Percentiles rank a stretch among this genome's conserved stretches.
These are phyloP conservation scores for Fabriciana adippe DNA, from an alignment of 2,888 invertebrate genomes.

Conservation along the genomic window DNA sequence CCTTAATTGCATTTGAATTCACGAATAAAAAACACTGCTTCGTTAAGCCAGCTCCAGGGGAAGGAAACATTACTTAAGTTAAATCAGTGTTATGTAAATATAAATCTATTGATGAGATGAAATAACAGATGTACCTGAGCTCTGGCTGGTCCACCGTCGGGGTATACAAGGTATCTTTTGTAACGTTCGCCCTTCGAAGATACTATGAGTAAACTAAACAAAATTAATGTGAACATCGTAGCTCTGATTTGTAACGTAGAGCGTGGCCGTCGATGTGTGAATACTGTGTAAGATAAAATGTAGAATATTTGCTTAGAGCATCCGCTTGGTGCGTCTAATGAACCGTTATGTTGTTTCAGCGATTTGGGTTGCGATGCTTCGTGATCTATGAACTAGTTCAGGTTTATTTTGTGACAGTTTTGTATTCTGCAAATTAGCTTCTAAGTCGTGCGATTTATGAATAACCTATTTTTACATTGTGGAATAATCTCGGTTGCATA, in stretches of 20 bases:
- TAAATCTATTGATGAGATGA: constrained; percentile 48
- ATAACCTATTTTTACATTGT: too few relatives aligned
- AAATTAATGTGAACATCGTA: constrained; percentile 62
- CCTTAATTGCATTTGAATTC: constrained; percentile 77
- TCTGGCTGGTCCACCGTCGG: constrained; percentile 82
- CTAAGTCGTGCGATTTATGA: too few relatives aligned
- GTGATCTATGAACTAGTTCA: constrained; percentile 43
- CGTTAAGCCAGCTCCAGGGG: constrained; percentile 72
- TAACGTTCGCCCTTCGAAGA: constrained; percentile 57
- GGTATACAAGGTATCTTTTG: constrained; percentile 82
- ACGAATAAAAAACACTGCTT: constrained; percentile 72
- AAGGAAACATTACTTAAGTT: constrained; percentile 74
- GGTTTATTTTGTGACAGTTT: constrained; percentile 11
- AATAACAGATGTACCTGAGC: constrained; percentile 73
- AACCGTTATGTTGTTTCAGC: constrained; percentile 79
- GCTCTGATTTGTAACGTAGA: constrained; percentile 43
- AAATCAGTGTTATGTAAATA: constrained; percentile 64
- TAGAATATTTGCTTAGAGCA: constrained; percentile 69
- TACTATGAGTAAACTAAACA: constrained; percentile 60
- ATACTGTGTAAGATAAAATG: constrained; percentile 68
- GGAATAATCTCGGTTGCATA: too few relatives aligned
- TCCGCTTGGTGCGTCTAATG: constrained; percentile 68
- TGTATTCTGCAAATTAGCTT: background rate
- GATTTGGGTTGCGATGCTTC: constrained; percentile 64
- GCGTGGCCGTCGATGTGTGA: constrained; percentile 58